Evolutionary conservation across 2,113 vertebrate genomes (phyloP).

Genomic region (Platycercus adscitus): DNA sequence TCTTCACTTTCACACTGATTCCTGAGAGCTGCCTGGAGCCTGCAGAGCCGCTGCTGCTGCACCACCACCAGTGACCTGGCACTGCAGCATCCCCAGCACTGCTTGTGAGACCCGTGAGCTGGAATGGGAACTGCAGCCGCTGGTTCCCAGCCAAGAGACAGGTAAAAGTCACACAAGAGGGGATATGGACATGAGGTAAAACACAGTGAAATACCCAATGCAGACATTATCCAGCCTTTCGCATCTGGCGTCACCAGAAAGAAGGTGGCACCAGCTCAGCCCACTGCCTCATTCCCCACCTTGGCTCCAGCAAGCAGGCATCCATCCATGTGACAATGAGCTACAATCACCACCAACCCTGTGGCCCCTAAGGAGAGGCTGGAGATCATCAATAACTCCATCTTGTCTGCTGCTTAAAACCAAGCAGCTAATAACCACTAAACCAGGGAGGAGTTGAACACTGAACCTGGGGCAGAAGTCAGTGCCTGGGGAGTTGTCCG

Average conservation of each 20-base stretch:
- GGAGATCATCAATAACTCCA: not conserved
- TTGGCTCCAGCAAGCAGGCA: accelerated
- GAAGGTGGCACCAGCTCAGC: not conserved
- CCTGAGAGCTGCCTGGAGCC: not conserved
- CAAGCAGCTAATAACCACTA: not conserved
- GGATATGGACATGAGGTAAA: not conserved
- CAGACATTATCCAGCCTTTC: accelerated
- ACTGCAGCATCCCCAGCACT: not conserved
- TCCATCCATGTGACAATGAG: accelerated
- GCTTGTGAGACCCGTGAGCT: not conserved
- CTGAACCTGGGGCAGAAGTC: not conserved
- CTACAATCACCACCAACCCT: not conserved
- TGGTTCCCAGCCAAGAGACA: not conserved
- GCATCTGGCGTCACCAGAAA: not conserved
- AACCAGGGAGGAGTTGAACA: not conserved
- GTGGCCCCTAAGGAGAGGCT: not conserved
- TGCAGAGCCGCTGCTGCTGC: slow-evolving; percentile 17
- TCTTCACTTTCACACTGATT: not conserved
- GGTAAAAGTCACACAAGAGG: not conserved
- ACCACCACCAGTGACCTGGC: not conserved
- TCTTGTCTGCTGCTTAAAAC: not conserved
- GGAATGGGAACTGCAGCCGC: not conserved
- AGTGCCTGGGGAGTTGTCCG: not conserved
- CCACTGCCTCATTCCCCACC: not conserved
- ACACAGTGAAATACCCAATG: too few species aligned